Evolutionary conservation across 2,797 vertebrate genomes (phyloP), one percentile per base, ranked within the genome.

Genomic region (Gymnocypris eckloni): DNA sequence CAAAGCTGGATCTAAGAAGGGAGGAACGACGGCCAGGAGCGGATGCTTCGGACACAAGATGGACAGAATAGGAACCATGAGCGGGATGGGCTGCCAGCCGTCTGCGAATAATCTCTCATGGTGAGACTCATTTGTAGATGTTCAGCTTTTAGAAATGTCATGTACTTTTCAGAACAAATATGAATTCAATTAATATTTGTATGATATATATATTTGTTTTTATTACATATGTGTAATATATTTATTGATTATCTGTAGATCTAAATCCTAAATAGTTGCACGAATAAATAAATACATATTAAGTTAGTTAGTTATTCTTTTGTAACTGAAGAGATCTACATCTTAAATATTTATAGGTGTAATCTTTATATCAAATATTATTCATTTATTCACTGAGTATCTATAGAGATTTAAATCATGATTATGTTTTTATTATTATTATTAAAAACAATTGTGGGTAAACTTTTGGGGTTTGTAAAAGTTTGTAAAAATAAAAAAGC

Each of bases 31-130:
- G n/a, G 87, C 94, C 66, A 90, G 94, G 88, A 97, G 97, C 82
- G 97, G 96, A 92, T 99, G 98, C 95, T 99, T 99, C 92, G 97
- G 98, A 86, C 97, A 97, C 92, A 98, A 98, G 93, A 96, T 99
- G 95, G 98, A 99, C 95, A 96, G 97, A 85, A 99, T 99, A 95
- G 98, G 98, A 89, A 95, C 97, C 94, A 95, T 97, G 92, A 99
- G 98, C 86, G 97, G 97, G 85, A 96, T 99, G 95, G 98, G 98
- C 82, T 99, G 98, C 94, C 98, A 98, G 22, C 89, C 87, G 16
- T 82, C 89, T 28, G 77, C 67, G 13, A 93, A 94, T 92, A 93
- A 94, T 91, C 92, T 93, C 89, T 94, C 95, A 95, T 93, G 97
- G 97, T 96, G 77, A 37, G 90, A 11, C 2, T 70, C 69, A 2